Evolutionary conservation across 2,888 invertebrate genomes (phyloP).

Genomic region (Eutolmus rufibarbis): DNA sequence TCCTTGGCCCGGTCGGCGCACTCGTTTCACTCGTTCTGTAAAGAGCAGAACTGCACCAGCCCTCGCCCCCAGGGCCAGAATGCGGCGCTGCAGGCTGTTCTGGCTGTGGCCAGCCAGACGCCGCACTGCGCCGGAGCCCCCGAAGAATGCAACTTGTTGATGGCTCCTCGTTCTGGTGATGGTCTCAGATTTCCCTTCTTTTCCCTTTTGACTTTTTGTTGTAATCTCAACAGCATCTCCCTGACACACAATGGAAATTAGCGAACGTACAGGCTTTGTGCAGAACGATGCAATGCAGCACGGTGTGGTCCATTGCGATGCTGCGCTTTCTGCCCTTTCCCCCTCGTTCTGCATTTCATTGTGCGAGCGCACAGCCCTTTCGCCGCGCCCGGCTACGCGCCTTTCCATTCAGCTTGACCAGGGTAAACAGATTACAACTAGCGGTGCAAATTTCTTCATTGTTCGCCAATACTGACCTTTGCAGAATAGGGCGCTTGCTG

Average conservation of each 20-base stretch:
- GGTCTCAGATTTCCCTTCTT: conserved; percentile 26
- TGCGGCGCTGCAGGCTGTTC: background rate
- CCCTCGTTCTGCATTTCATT: background rate
- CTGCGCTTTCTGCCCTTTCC: background rate
- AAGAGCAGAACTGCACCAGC: background rate
- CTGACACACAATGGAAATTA: conserved; percentile 25
- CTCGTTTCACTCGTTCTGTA: background rate
- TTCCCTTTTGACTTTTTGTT: conserved; percentile 17
- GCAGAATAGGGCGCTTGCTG: background rate
- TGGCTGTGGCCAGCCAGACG: background rate
- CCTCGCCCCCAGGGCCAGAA: background rate
- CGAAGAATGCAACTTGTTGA: conserved; percentile 32
- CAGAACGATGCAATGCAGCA: background rate
- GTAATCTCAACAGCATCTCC: conserved; percentile 33
- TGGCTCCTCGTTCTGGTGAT: background rate
- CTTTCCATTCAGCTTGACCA: background rate
- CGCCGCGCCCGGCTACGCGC: background rate
- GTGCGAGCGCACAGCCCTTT: background rate
- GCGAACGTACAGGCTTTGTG: background rate
- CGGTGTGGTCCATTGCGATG: background rate
- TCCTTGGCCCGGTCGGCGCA: background rate
- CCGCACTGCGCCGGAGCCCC: background rate
- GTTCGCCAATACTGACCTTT: background rate
- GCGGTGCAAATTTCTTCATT: conserved; percentile 14
- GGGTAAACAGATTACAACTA: background rate